Evolutionary conservation across 2,113 vertebrate species (phyloP), one percentile per base, ranked within the genome.

Genomic region (Carassius gibelio): DNA sequence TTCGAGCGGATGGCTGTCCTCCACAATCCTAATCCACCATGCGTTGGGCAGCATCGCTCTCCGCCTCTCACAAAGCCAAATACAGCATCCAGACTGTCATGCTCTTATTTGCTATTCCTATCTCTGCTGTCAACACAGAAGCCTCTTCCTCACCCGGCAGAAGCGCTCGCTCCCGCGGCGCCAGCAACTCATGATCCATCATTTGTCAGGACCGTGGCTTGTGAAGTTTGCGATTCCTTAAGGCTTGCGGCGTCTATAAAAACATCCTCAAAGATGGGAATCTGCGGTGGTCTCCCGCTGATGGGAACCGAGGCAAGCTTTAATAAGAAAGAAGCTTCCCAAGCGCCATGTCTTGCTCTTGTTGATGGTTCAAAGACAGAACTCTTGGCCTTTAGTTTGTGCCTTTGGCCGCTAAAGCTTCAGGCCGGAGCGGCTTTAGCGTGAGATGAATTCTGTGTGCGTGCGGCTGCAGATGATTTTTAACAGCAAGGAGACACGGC

Each of bases 101-200:
- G 80, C 78, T 82, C 79, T 83, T 85, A 84, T 88, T 87, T 85
- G 59, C 83, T 85, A 77, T 78, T 82, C 78, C 64, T 59, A 79
- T 82, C 82, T 72, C 23, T 30, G 21, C 84, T 88, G 66, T 78
- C 82, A 82, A 72, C 74, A 71, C 34, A 30, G 74, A 88, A 85
- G 75, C 64, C 79, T 71, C 72, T 80, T 82, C 79, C 68, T 82
- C 57, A 81, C 76, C 81, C 83, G 11, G 82, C 72, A 66, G 77
- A 82, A 23, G 38, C 23, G 45, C 14, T 69, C 61, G 57, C 15
- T 71, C 48, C 79, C 45, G 15, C 38, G 36, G 23, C 82, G 64
- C 80, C 82, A 78, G 82, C 52, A 79, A 77, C 50, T 55, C 48
- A 52, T 85, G 88, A 87, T 87, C 83, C 83, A 64, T 85, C 85